Evolutionary conservation across 35 echinoderm and acorn worm species (phyloP).

Genomic region (Lytechinus variegatus): DNA sequence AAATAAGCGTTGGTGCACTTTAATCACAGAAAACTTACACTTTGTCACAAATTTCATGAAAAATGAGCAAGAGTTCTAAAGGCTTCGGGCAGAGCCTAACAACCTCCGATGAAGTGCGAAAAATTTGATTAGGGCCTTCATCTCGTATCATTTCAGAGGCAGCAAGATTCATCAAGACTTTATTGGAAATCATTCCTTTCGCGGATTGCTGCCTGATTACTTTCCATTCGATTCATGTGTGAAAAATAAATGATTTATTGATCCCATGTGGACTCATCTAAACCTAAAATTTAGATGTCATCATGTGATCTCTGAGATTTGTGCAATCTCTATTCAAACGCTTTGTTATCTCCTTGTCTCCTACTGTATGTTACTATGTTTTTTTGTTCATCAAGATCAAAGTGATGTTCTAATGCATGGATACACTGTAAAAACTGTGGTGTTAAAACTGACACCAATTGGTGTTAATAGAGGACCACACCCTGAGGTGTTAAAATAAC

Average conservation of each 20-base stretch:
- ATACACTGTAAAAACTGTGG: no score
- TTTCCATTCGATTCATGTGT: not conserved
- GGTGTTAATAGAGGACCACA: no score
- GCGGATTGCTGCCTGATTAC: not conserved
- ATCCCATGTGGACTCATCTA: not conserved
- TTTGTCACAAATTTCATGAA: not conserved
- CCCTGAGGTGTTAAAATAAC: no score
- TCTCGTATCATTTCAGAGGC: not conserved
- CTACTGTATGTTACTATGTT: no score
- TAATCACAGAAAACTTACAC: not conserved
- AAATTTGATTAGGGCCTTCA: not conserved
- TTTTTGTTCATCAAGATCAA: no score
- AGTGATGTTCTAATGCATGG: no score
- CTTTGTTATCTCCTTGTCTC: not conserved
- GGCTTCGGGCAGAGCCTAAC: not conserved
- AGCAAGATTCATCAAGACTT: not conserved
- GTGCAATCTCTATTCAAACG: not conserved
- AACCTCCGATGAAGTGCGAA: not conserved
- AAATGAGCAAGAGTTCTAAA: not conserved
- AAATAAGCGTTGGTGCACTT: not conserved
- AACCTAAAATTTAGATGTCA: not conserved
- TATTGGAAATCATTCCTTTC: constrained; percentile 4
- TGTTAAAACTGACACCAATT: no score
- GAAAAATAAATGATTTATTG: not conserved
- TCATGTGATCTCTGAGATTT: not conserved